Percentiles rank a stretch among this genome's conserved stretches.
Evolutionary conservation across 2,113 vertebrate genomes (phyloP).

Genomic region (Mellivora capensis): DNA sequence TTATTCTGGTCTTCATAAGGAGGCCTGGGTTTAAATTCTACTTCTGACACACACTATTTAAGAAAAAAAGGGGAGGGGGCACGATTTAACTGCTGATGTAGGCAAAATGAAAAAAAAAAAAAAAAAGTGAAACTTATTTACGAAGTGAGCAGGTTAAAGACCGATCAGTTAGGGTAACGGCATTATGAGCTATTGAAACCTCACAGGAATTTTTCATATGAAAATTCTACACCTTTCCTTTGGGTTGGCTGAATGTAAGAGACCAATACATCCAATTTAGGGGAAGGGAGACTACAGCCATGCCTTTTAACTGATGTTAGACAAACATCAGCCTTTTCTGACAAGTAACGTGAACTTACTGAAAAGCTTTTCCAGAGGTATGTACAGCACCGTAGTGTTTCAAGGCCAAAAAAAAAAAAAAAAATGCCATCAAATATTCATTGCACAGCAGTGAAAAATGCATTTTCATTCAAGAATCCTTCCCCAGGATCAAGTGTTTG

Average conservation of each 20-base stretch:
- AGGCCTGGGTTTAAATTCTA: background rate
- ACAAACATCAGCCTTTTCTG: background rate
- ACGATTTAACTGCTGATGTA: background rate
- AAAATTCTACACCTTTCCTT: background rate
- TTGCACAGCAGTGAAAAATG: background rate
- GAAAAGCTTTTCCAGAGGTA: background rate
- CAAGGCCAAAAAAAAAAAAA: background rate
- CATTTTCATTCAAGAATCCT: background rate
- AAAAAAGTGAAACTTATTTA: background rate
- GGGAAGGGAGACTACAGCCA: background rate
- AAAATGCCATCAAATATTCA: background rate
- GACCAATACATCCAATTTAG: fast-evolving
- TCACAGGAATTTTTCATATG: background rate
- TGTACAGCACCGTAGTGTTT: background rate
- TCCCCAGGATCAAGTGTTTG: background rate
- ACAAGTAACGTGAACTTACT: background rate
- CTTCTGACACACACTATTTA: background rate
- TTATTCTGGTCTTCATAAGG: conserved; percentile 6
- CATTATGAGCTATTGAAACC: background rate
- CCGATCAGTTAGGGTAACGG: background rate
- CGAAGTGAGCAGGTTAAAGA: background rate
- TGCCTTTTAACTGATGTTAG: background rate
- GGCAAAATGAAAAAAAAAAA: background rate
- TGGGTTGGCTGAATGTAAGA: background rate
- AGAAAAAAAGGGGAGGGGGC: background rate